A percentile compares a stretch with the other conserved stretches of the same genome.
Evolutionary conservation across 1,140 invertebrate species (phyloP).

Genomic region (Caenorhabditis inopinata): DNA sequence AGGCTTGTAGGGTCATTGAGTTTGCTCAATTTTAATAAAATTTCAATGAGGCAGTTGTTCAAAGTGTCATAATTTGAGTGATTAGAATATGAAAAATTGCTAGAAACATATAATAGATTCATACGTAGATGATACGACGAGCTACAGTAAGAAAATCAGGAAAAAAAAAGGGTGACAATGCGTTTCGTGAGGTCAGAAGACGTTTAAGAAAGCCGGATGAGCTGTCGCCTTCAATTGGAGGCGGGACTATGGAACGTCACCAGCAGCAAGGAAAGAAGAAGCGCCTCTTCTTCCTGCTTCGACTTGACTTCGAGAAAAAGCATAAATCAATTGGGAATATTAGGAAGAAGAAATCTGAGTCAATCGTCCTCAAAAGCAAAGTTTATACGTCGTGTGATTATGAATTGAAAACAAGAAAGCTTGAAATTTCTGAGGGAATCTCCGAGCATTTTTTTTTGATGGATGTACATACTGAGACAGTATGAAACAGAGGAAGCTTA

Average conservation of each 20-base stretch:
- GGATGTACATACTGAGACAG: neutral
- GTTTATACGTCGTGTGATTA: neutral
- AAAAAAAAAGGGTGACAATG: neutral
- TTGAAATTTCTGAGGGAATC: neutral
- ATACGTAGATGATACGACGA: neutral
- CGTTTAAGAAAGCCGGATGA: constrained; percentile 26
- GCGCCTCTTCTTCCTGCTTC: neutral
- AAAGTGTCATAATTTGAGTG: too few species aligned
- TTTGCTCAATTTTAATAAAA: too few species aligned
- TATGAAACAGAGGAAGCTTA: constrained; percentile 5
- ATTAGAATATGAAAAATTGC: too few species aligned
- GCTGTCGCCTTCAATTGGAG: neutral
- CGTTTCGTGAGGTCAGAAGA: neutral
- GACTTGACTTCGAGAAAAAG: neutral
- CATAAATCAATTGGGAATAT: neutral
- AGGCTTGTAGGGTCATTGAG: too few species aligned
- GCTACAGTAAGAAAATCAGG: constrained; percentile 20
- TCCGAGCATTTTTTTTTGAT: neutral
- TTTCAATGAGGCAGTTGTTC: too few species aligned
- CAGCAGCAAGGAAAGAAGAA: neutral
- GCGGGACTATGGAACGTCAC: constrained; percentile 22
- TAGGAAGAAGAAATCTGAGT: neutral
- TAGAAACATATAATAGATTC: too few species aligned
- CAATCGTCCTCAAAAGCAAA: neutral
- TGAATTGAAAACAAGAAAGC: constrained; percentile 3